These are phyloP conservation scores for Tineola bisselliella DNA, from an alignment of 2,888 invertebrate genomes.

Conservation along the genomic window DNA sequence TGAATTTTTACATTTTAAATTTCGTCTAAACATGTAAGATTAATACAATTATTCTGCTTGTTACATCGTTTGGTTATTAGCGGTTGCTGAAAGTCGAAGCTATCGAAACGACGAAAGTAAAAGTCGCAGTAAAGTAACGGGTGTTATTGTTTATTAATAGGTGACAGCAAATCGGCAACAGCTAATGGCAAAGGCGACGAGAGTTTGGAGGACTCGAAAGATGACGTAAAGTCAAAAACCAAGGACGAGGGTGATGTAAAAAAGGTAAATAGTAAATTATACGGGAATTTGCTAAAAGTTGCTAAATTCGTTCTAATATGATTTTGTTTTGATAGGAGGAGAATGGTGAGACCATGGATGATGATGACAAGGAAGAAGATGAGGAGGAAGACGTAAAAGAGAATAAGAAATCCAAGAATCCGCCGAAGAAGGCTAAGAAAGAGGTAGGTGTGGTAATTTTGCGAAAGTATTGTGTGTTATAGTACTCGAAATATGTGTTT, in stretches of 20 bases:
- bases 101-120: too few species aligned
- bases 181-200: slow-evolving; percentile 59
- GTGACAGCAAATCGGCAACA: slow-evolving; percentile 52
- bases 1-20: too few species aligned
- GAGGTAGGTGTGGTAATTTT: slow-evolving; percentile 38
- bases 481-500: too few species aligned
- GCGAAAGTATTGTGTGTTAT: too few species aligned
- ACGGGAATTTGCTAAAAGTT: too few species aligned
- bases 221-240: slow-evolving; percentile 35
- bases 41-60: too few species aligned
- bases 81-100: too few species aligned
- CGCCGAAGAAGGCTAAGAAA: slow-evolving; percentile 58
- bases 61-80: too few species aligned
- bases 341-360: slow-evolving; percentile 60
- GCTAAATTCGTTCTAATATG: too few species aligned
- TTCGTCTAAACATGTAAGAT: too few species aligned
- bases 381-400: slow-evolving; percentile 27
- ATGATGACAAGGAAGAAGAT: slow-evolving; percentile 36
- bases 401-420: slow-evolving; percentile 53
- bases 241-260: slow-evolving; percentile 46
- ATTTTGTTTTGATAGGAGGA: slow-evolving; percentile 37
- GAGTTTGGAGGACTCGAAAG: slow-evolving; percentile 45
- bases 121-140: too few species aligned
- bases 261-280: slow-evolving; percentile 32
- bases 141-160: too few species aligned